Conservation (phyloP, 2,888 invertebrate species). For the Lottia scabra region DNA sequence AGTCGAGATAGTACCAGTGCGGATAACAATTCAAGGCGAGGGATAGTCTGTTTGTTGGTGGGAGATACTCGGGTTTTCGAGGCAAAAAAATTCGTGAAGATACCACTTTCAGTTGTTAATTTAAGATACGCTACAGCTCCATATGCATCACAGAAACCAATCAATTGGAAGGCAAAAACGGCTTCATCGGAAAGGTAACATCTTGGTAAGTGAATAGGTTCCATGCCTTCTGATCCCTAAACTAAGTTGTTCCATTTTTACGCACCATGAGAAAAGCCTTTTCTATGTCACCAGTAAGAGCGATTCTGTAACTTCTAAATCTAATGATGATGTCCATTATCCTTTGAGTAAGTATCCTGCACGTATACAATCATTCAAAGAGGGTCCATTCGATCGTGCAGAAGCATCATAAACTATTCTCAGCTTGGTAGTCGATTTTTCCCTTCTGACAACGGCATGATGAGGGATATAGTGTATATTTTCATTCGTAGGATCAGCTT, state of each 20-base stretch:
- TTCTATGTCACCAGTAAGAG: constrained; percentile 1
- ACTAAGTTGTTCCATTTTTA: background rate
- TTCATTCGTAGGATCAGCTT: background rate
- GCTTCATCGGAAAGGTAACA: background rate
- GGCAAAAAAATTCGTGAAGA: background rate
- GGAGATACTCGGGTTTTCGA: background rate
- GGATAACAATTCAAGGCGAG: background rate
- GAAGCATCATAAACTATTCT: background rate
- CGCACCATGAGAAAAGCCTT: constrained; percentile 7
- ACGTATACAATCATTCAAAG: background rate
- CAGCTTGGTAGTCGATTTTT: background rate
- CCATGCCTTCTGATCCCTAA: background rate
- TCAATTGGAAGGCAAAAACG: background rate
- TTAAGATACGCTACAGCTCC: background rate
- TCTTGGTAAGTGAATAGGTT: background rate
- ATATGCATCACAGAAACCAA: background rate
- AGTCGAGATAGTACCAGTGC: background rate
- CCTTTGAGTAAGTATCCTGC: background rate
- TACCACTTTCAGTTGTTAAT: background rate
- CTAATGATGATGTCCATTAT: constrained; percentile 1
- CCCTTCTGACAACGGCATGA: background rate
- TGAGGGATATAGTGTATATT: background rate
- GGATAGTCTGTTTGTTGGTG: background rate
- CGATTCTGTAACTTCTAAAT: background rate
- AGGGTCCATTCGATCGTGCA: background rate